Percentiles rank a stretch among this genome's conserved stretches.
phyloP scores from a whole-genome alignment of 2,113 vertebrate genomes.

The Tachysurus vachellii region DNA sequence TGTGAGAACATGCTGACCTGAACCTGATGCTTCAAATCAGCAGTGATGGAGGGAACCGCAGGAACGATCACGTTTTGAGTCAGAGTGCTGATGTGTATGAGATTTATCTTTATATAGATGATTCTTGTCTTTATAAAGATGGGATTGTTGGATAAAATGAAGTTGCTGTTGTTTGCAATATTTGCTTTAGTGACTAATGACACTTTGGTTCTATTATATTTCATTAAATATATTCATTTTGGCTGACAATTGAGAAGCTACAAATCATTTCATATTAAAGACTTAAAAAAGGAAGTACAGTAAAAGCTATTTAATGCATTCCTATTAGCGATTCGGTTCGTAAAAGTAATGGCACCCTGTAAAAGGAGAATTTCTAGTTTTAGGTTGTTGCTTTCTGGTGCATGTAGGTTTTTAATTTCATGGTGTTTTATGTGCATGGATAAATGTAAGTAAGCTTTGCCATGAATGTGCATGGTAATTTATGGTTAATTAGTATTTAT shows the following conservation, averaged over 20 bases:
- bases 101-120: constrained; percentile 16
- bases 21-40: constrained; percentile 56
- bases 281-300: background rate
- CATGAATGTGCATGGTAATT: background rate
- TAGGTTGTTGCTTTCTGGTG: too few relatives aligned
- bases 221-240: background rate
- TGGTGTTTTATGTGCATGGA: background rate
- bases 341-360: background rate
- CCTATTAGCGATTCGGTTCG: background rate
- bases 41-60: constrained; percentile 58
- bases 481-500: background rate
- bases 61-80: constrained; percentile 40
- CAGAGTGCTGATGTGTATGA: background rate
- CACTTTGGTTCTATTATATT: background rate
- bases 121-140: background rate
- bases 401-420: too few relatives aligned
- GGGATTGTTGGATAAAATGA: background rate
- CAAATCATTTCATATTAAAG: background rate
- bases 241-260: background rate
- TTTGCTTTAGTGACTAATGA: background rate
- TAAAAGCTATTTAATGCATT: background rate
- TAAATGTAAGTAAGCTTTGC: background rate
- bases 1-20: background rate
- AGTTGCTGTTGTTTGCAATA: background rate
- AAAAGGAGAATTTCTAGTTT: background rate